phyloP scores from a whole-genome alignment of 2,888 invertebrate genomes.

The Hypomecis atomaria region DNA sequence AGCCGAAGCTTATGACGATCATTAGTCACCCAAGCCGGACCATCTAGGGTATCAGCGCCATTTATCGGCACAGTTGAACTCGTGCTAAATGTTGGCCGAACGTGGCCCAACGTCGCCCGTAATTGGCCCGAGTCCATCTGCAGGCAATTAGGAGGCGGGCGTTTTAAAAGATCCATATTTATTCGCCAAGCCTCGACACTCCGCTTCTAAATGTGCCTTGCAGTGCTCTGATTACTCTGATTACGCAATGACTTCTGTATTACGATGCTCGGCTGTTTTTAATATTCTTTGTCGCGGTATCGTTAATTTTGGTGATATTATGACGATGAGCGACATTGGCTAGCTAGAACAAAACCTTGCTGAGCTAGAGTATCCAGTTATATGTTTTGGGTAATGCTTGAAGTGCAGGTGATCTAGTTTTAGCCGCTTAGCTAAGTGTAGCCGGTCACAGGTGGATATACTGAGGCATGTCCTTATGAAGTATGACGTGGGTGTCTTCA shows the following conservation, averaged over 20 bases:
- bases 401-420: no score
- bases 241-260: constrained; percentile 46
- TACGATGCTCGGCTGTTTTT: constrained; percentile 26
- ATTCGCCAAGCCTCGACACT: constrained; percentile 52
- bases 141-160: constrained; percentile 77
- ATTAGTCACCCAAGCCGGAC: constrained; percentile 58
- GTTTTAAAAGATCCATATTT: constrained; percentile 82
- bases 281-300: constrained; percentile 9
- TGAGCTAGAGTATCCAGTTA: no score
- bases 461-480: no score
- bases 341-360: no score
- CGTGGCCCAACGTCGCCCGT: constrained; percentile 46
- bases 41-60: constrained; percentile 61
- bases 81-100: constrained; percentile 62
- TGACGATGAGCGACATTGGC: no score
- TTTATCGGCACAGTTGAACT: constrained; percentile 68
- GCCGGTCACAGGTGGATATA: no score
- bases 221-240: constrained; percentile 58
- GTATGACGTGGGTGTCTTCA: no score
- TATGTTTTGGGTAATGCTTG: no score
- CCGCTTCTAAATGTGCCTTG: constrained; percentile 53
- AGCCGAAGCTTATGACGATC: constrained; percentile 49
- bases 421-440: no score
- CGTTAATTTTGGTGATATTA: no score
- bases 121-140: constrained; percentile 82